Percentiles rank a stretch among this genome's conserved stretches.
These are phyloP conservation scores for Carcina quercana DNA, from an alignment of 2,888 invertebrate species.

Conservation along the genomic window DNA sequence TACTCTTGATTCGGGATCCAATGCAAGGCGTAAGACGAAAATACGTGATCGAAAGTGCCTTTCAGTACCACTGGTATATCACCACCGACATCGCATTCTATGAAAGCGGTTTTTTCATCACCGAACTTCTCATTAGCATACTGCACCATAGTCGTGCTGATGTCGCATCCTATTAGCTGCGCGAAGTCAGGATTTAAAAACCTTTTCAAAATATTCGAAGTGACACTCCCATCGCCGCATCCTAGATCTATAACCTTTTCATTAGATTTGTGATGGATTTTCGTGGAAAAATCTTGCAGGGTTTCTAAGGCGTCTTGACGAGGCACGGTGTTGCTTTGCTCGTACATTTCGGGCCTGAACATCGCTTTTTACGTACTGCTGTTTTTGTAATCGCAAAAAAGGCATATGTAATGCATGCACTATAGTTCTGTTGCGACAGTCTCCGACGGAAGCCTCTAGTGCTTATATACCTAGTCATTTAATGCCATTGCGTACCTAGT, in stretches of 20 bases:
- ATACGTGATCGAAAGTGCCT: slow-evolving; percentile 8
- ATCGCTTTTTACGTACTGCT: too few relatives aligned
- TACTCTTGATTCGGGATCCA: slow-evolving; percentile 10
- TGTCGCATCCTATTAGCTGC: slow-evolving; percentile 6
- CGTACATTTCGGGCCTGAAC: background rate
- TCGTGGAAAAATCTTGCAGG: background rate
- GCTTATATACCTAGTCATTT: too few relatives aligned
- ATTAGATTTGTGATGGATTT: background rate
- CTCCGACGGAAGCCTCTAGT: too few relatives aligned
- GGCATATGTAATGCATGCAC: too few relatives aligned
- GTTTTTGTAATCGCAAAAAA: too few relatives aligned
- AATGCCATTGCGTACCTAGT: too few relatives aligned
- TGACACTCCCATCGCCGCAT: background rate
- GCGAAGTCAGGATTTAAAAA: background rate
- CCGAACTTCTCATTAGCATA: slow-evolving; percentile 5
- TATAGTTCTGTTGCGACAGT: too few relatives aligned
- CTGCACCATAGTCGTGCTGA: slow-evolving; percentile 3
- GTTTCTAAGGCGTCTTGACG: background rate
- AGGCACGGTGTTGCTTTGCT: background rate
- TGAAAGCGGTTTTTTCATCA: slow-evolving; percentile 2
- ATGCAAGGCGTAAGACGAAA: slow-evolving; percentile 10
- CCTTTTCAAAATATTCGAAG: background rate
- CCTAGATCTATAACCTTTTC: background rate
- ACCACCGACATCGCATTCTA: background rate
- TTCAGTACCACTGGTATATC: slow-evolving; percentile 2